These are phyloP conservation scores for Spongilla lacustris DNA, from an alignment of 37 sponge, comb jelly and placozoan genomes.

Conservation along the genomic window DNA sequence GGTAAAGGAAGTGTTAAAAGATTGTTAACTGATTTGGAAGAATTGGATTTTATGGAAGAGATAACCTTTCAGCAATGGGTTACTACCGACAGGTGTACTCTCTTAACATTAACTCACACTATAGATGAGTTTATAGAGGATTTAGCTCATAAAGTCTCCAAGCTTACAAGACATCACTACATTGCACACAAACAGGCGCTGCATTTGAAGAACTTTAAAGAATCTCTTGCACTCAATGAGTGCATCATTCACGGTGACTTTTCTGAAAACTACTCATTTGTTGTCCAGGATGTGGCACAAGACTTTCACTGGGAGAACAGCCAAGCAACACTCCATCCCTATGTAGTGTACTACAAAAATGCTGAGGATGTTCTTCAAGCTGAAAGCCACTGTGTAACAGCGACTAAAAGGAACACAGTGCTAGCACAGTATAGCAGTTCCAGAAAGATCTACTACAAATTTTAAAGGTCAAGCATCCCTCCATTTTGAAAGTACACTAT, in stretches of 20 bases:
- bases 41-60: constrained; percentile 17
- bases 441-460: constrained; percentile 23
- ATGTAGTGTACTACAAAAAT: constrained; percentile 39
- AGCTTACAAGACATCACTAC: constrained; percentile 9
- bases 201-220: constrained; percentile 22
- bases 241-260: constrained; percentile 38
- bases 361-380: constrained; percentile 2
- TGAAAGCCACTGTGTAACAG: constrained; percentile 36
- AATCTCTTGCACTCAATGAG: constrained; percentile 15
- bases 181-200: constrained; percentile 18
- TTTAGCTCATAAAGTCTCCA: constrained; percentile 21
- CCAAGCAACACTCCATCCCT: constrained; percentile 62
- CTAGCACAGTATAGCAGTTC: constrained; percentile 35
- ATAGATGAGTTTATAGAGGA: constrained; percentile 21
- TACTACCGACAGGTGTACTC: constrained; percentile 28
- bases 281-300: constrained; percentile 56
- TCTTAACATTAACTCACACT: constrained; percentile 10
- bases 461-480: constrained; percentile 3
- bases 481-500: constrained; percentile 29
- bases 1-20: constrained; percentile 17
- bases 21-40: neutral
- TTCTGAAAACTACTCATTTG: constrained; percentile 59
- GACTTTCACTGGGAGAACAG: constrained; percentile 66
- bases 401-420: constrained; percentile 44
- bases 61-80: constrained; percentile 6